Evolutionary conservation across 1,140 invertebrate genomes (phyloP).

Genomic region (Zaprionus vittiger): DNA sequence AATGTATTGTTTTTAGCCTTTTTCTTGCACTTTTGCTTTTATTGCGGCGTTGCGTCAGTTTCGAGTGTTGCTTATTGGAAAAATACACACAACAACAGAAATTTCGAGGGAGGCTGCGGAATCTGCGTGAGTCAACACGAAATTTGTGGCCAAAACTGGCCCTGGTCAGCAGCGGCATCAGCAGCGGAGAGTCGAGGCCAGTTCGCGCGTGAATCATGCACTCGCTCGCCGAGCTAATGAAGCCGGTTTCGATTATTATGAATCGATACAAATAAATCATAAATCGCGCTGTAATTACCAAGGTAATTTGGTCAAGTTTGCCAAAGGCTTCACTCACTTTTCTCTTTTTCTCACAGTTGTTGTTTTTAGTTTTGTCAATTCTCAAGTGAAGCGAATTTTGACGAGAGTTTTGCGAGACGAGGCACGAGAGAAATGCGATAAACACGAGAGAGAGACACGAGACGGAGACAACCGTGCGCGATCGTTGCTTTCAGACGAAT

Average conservation of each 20-base stretch:
- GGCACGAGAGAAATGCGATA: conserved; percentile 12
- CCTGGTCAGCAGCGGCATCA: neutral
- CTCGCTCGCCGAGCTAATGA: neutral
- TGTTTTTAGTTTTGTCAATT: conserved; percentile 3
- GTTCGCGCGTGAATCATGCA: neutral
- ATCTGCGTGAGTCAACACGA: conserved; percentile 5
- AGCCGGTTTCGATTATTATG: conserved; percentile 35
- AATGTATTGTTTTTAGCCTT: conserved; percentile 8
- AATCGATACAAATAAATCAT: neutral
- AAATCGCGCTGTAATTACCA: neutral
- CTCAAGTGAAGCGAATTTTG: conserved; percentile 1
- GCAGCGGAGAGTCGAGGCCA: neutral
- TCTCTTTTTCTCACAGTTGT: neutral
- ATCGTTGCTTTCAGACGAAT: conserved; percentile 71
- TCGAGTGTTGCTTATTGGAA: conserved; percentile 8
- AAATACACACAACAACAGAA: conserved; percentile 5
- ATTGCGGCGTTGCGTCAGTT: conserved; percentile 31
- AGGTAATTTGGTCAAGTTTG: neutral
- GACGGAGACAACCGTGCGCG: conserved; percentile 59
- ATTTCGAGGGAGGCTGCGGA: conserved; percentile 5
- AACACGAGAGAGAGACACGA: conserved; percentile 13
- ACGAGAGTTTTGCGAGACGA: neutral
- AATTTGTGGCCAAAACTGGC: conserved; percentile 9
- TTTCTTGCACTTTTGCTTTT: neutral
- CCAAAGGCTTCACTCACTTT: neutral